Evolutionary conservation across 2,797 vertebrate species (phyloP).

Genomic region (Rhinella marina): DNA sequence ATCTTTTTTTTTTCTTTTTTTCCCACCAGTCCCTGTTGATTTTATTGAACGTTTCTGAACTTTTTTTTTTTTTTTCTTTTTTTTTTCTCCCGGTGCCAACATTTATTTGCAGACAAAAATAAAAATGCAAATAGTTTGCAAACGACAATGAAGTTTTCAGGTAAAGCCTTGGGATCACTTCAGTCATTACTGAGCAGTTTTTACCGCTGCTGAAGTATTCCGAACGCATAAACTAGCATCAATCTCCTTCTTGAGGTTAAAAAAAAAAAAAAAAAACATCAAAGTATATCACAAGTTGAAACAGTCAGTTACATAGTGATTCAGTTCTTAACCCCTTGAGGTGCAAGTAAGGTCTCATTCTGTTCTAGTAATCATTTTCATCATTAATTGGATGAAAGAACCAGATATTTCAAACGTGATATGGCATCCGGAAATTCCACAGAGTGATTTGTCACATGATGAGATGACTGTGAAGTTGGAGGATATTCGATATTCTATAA

Average conservation of each 20-base stretch:
- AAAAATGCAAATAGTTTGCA: conserved; percentile 67
- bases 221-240: conserved; percentile 71
- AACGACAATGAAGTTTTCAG: conserved; percentile 64
- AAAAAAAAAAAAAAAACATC: conserved; percentile 67
- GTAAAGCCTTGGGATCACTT: conserved; percentile 73
- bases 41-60: conserved; percentile 6
- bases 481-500: neutral
- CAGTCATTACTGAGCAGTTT: conserved; percentile 71
- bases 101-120: conserved; percentile 63
- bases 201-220: conserved; percentile 69
- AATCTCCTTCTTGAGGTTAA: conserved; percentile 66
- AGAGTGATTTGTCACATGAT: conserved; percentile 41
- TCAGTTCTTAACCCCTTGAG: conserved; percentile 73
- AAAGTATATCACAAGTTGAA: conserved; percentile 72
- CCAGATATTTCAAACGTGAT: conserved; percentile 55
- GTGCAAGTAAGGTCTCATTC: conserved; percentile 63
- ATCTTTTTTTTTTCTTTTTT: neutral
- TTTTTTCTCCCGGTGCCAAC: conserved; percentile 51
- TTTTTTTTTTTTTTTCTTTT: conserved; percentile 29
- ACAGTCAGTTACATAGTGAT: conserved; percentile 70
- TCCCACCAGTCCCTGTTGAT: neutral
- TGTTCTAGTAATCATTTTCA: conserved; percentile 63
- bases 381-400: conserved; percentile 62
- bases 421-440: conserved; percentile 40
- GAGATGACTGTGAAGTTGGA: neutral